Percentiles rank a stretch among this genome's conserved stretches.
Conservation (phyloP, 2,888 invertebrate species). For the Idaea straminata region DNA sequence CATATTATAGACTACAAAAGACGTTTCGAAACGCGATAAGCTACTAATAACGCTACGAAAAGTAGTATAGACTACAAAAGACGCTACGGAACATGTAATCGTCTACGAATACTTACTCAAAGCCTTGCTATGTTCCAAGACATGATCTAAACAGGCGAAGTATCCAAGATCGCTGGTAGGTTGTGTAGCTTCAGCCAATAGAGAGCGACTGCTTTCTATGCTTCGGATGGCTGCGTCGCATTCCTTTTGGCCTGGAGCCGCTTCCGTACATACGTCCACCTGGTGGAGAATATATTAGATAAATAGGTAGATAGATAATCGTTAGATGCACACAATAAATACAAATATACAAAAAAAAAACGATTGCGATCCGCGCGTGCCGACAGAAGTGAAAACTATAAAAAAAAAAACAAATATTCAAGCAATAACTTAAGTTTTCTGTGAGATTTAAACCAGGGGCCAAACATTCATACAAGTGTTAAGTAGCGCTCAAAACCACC, state of each 20-base stretch:
- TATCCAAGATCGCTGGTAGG: constrained; percentile 94
- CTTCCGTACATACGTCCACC: constrained; percentile 90
- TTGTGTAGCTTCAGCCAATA: constrained; percentile 92
- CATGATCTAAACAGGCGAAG: constrained; percentile 95
- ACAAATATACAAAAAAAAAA: no score
- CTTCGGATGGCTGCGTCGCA: constrained; percentile 97
- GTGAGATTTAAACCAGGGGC: no score
- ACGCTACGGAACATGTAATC: not conserved
- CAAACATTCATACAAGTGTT: no score
- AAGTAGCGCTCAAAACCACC: no score
- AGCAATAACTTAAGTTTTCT: no score
- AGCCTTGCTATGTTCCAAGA: constrained; percentile 92
- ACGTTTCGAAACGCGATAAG: no score
- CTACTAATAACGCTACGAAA: no score
- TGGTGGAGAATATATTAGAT: constrained; percentile 25
- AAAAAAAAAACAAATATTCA: no score
- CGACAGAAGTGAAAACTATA: no score
- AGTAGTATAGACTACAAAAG: not conserved
- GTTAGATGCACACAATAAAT: no score
- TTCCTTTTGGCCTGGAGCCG: constrained; percentile 97
- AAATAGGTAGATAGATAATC: no score
- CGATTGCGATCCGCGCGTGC: no score
- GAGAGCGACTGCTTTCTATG: constrained; percentile 90
- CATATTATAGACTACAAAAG: not conserved
- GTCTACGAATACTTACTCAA: constrained; percentile 73